phyloP scores from a whole-genome alignment of 2,888 invertebrate genomes.

The Aphrophora alni region DNA sequence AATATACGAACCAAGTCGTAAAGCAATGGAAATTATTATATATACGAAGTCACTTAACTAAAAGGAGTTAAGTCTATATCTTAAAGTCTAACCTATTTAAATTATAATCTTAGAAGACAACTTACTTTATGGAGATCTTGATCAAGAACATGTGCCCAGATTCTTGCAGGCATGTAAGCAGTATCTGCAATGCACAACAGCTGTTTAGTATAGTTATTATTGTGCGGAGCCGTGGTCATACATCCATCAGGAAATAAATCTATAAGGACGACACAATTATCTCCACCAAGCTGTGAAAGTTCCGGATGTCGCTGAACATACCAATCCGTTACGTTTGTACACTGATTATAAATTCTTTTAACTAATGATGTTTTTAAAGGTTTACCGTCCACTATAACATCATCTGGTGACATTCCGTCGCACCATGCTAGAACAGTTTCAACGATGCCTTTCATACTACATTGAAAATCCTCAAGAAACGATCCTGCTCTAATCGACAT shows the following conservation, averaged over 20 bases:
- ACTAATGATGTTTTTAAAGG: constrained; percentile 54
- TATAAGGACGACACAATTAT: constrained; percentile 64
- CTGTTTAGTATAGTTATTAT: constrained; percentile 63
- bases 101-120: no score
- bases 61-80: no score
- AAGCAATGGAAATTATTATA: no score
- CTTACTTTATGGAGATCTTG: constrained; percentile 34
- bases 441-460: constrained; percentile 66
- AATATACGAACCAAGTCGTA: no score
- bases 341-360: constrained; percentile 64
- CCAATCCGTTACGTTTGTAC: constrained; percentile 61
- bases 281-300: constrained; percentile 64
- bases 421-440: constrained; percentile 71
- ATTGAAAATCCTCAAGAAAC: constrained; percentile 68
- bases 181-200: constrained; percentile 72
- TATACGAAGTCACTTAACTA: no score
- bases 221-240: constrained; percentile 61
- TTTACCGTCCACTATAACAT: constrained; percentile 40
- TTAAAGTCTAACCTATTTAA: no score
- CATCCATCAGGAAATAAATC: constrained; percentile 70
- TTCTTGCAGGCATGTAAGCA: constrained; percentile 57
- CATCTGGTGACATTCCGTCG: constrained; percentile 55
- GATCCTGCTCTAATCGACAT: constrained; percentile 62
- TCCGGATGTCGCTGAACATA: constrained; percentile 60
- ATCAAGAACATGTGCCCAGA: constrained; percentile 59